Evolutionary conservation across 35 echinoderm and acorn worm species (phyloP), one percentile per base, ranked within the genome.

Genomic region (Ophiothrix spiculata): DNA sequence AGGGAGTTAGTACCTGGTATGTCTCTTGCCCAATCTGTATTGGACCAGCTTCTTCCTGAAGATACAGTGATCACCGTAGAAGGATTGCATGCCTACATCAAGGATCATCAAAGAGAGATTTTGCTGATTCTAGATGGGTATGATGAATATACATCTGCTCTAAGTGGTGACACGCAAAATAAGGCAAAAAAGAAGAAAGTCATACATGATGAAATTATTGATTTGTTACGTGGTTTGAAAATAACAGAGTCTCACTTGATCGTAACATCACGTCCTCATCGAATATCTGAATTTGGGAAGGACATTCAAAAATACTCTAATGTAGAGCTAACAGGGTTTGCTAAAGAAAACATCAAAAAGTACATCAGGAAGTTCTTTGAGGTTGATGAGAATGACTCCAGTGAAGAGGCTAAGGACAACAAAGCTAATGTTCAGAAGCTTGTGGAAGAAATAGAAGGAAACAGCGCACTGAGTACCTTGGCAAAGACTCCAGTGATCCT

Each of bases 401-500:
- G 33, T 35, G 38, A 33, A 14, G 76, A 78, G 23, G 33, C 21
- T n/a, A 21, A 78, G 23, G 28, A 12, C 17, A 36, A 78, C 38
- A 36, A 23, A 38, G 76, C 32, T 17, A 38, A 17, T 23, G 23
- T 38, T 32, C 28, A 78, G 33, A 78, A 38, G 33, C 76, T 78
- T 38, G 17, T 49, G 6, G 19, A 6, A 69, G 60, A 69, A 28
- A n/a, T 69, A 69, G 60, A 69, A 69, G 60, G 25, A 6, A 15
- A 69, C 42, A 19, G 42, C 19, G 42, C 42, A 10, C 19, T 49
- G 42, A 49, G 17, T 35, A 78, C 33, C 36, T 78, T 78, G 76
- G 76, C 76, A 32, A 78, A 80, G 32, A 80, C 32, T 28, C 78
- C 78, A 1, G 40, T 41, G 36, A 80, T 80, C 8, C 23, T 80